Evolutionary conservation across 2,113 vertebrate species (phyloP), one percentile per base, ranked within the genome.

Genomic region (Ictidomys tridecemlineatus): DNA sequence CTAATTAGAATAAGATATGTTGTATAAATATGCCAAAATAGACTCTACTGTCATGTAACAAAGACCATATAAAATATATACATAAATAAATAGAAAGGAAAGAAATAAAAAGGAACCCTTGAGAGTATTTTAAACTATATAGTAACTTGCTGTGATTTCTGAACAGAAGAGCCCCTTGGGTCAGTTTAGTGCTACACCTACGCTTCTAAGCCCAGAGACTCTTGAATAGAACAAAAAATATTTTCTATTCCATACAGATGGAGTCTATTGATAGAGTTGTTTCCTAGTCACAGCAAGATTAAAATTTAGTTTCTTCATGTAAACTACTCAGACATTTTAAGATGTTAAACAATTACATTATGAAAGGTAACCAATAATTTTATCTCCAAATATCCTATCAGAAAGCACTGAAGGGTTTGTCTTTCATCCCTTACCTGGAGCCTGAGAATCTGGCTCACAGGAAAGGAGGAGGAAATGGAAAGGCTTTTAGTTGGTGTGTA

Each of bases 281-380:
- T 95, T 91, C 84, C 42, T 1, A 65, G 16, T 39, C 32, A 56
- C 1, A 77, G 26, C 30, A 16, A 77, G 24, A 78, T 92, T 92
- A 83, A 87, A 95, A 92, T 90, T 85, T 76, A 82, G 6, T 67
- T 77, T 91, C 26, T 92, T 17, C 45, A 48, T 10, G 22, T 61
- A 93, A 96, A 76, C 17, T 26, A 67, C 58, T 88, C 11, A 70
- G 48, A 94, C 4, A 86, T 70, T 37, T 65, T 42, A 87, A 70
- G 11, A 9, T 53, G 51, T 76, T 70, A 42, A 70, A 0, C 45
- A 45, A 45, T 45, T 45, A 45, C 45, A 45, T 45, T 45, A 45
- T 45, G 45, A 45, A 45, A 45, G 45, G 45, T 45, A 45, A 45
- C 45, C 7, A 45, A 45, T 45, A 9, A 45, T 45, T 45, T 92